Evolutionary conservation across 2,888 invertebrate genomes (phyloP).

Genomic region (Seira musarum): DNA sequence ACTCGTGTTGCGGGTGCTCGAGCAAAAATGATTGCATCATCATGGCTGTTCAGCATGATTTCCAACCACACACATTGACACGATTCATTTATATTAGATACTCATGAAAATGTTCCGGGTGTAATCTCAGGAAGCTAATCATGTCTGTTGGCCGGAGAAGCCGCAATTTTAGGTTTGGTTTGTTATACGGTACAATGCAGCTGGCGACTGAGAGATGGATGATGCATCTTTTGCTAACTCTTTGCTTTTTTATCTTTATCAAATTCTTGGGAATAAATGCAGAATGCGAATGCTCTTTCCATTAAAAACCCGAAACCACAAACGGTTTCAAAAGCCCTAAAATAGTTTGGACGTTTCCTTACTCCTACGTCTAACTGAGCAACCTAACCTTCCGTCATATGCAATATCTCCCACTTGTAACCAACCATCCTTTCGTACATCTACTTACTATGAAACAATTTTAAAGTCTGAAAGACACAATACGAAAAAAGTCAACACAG

Average conservation of each 20-base stretch:
- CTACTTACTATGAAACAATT: no score
- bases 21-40: constrained; percentile 25
- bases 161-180: neutral
- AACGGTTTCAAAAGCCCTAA: constrained; percentile 44
- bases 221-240: no score
- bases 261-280: no score
- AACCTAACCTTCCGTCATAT: neutral
- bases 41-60: constrained; percentile 3
- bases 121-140: no score
- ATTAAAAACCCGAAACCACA: constrained; percentile 23
- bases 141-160: neutral
- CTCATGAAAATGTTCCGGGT: no score
- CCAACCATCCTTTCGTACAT: no score
- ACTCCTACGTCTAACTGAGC: neutral
- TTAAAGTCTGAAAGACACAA: neutral
- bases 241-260: no score
- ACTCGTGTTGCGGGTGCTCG: no score
- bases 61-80: constrained; percentile 13
- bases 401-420: no score
- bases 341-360: constrained; percentile 40
- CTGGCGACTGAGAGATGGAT: neutral
- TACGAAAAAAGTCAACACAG: neutral
- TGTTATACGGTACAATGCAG: no score
- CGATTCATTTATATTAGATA: neutral
- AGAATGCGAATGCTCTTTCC: constrained; percentile 14